Evolutionary conservation across 2,797 vertebrate genomes (phyloP), one percentile per base, ranked within the genome.

Genomic region (Darevskia mixta): DNA sequence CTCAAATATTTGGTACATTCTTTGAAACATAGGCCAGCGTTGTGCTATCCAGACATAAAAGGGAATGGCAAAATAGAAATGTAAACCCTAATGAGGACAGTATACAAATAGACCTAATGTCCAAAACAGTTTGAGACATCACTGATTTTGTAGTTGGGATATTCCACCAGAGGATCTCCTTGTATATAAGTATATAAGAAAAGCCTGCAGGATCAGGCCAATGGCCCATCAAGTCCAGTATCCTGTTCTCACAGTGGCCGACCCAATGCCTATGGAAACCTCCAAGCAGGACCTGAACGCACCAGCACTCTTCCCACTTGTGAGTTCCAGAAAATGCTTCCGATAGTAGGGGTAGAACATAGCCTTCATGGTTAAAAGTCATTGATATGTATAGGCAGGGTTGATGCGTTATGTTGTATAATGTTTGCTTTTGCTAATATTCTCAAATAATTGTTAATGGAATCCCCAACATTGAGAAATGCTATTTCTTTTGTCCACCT

Each of bases 401-500:
- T 3, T 71, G 20, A 75, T 35, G 4, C 61, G 15, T 75, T 13
- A 10, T 10, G 71, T 45, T 82, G 71, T 32, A 49, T 87, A 69
- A 82, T 20, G 7, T 32, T 64, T 87, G 27, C 1, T 27, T 66
- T 49, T 83, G 25, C 43, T 69, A 38, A 35, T 18, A 18, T 82
- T 82, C 35, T 77, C 9, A 78, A 75, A 35, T 71, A 8, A 25
- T 55, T 87, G 32, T 41, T 64, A 83, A 41, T 80, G 29, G 41
- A 72, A n/a, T 23, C 8, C 29, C 43, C 41, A 5, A 64, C 75
- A 76, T 3, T 82, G 49, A 82, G 11, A 87, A 13, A 85, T 35
- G 5, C 13, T 35, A 11, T 67, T 86, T 92, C 32, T 91, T 72
- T 43, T 95, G 5, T 93, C 2, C 8, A 29, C 77, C 6, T 32